Evolutionary conservation across 2,888 invertebrate species (phyloP), one percentile per base, ranked within the genome.

Genomic region (Spicauda simplicius): DNA sequence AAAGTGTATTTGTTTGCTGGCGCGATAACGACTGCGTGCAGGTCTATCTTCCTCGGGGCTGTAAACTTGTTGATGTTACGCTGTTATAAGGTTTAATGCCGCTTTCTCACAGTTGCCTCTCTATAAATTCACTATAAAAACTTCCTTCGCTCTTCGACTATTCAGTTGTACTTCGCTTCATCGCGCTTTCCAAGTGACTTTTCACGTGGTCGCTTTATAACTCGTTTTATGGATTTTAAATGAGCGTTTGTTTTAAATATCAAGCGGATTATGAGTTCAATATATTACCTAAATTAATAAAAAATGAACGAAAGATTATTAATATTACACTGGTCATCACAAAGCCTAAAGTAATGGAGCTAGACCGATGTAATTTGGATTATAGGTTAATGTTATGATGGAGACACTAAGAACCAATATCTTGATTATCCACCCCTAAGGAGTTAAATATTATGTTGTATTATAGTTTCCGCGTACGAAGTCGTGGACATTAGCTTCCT

Each of bases 1-100:
- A 64, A 55, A 55, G 30, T 48, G 18, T 52, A 37, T 53, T 71
- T 70, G 69, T 72, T 73, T 69, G 61, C 59, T 30, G 57, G 64
- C 55, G 59, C 65, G 72, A 71, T 70, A 71, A 70, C 69, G 68
- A 64, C 70, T 66, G 70, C 73, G 69, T 68, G 71, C 68, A 52
- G 66, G 65, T 70, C 72, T 69, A 62, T 71, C 66, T 69, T 69
- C 67, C 72, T 68, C 68, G 62, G 64, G 56, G 57, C 70, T 66
- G 69, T 63, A 56, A 74, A 73, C 70, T 73, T 73, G 71, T 73
- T 73, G 71, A 72, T 73, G 70, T 71, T 71, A 69, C 30, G 54
- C 59, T 75, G 73, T 73, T 73, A 70, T 69, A 70, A 71, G 70
- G 69, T 73, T 72, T 72, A 73, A 74, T 66, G 69, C 69, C 69